Conservation (phyloP, 2,797 vertebrate species). For the Melanotaenia nigrans region DNA sequence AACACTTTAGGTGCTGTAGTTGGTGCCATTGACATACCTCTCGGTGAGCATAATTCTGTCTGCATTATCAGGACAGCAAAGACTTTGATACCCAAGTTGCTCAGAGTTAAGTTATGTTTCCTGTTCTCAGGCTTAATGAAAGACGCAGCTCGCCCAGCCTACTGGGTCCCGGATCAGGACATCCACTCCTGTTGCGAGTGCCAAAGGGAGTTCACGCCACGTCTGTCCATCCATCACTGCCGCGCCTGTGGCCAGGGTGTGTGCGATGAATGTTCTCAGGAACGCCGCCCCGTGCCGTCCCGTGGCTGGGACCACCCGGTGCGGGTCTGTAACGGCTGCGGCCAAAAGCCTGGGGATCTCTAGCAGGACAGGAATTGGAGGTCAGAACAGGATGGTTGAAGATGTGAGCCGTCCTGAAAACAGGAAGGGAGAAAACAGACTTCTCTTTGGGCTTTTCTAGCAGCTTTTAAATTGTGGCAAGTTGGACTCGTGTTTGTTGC, state of each 20-base stretch:
- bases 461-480: constrained; percentile 27
- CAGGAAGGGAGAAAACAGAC: constrained; percentile 32
- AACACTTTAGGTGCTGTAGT: constrained; percentile 96
- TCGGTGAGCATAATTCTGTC: constrained; percentile 84
- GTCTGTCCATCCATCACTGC: constrained; percentile 97
- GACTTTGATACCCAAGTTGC: background rate
- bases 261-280: constrained; percentile 93
- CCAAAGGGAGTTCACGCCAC: constrained; percentile 91
- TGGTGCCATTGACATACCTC: constrained; percentile 97
- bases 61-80: background rate
- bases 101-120: background rate
- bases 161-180: constrained; percentile 98
- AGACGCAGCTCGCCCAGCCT: constrained; percentile 94
- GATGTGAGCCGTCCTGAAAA: constrained; percentile 8
- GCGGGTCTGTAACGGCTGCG: constrained; percentile 92
- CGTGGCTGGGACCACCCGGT: constrained; percentile 98
- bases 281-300: constrained; percentile 92
- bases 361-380: constrained; percentile 77
- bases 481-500: constrained; percentile 25
- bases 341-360: constrained; percentile 95
- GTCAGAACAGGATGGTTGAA: background rate
- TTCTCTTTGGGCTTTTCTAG: constrained; percentile 2
- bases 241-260: constrained; percentile 97
- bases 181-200: constrained; percentile 92
- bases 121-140: constrained; percentile 89